Conservation (phyloP, 2,888 invertebrate genomes). For the Cataglyphis albicans region DNA sequence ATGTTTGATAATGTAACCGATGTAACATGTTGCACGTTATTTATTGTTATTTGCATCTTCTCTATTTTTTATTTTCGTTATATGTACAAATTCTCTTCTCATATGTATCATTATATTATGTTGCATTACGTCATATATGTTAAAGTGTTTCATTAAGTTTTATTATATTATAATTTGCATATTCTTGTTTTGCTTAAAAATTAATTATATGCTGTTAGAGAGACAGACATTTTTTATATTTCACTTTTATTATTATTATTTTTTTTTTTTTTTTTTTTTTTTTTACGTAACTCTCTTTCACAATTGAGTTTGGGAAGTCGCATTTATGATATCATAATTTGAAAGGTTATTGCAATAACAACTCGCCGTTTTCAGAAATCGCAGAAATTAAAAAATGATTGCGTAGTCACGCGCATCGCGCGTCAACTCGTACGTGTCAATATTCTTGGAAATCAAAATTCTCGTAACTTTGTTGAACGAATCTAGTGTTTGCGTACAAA, state of each 20-base stretch:
- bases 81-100: neutral
- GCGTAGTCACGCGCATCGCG: constrained; percentile 8
- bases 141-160: neutral
- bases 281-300: neutral
- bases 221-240: neutral
- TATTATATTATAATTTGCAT: neutral
- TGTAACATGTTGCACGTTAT: neutral
- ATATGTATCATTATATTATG: neutral
- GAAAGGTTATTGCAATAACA: constrained; percentile 29
- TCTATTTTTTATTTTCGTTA: too few relatives aligned
- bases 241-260: neutral
- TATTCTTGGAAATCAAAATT: constrained; percentile 53
- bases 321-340: constrained; percentile 28
- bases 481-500: constrained; percentile 38
- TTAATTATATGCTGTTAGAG: neutral
- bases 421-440: constrained; percentile 23
- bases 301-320: constrained; percentile 19
- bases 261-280: too few relatives aligned
- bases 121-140: neutral
- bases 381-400: constrained; percentile 50
- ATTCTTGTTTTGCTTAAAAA: neutral
- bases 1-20: neutral
- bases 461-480: neutral
- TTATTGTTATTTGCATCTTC: neutral
- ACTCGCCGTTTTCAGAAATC: constrained; percentile 28